A percentile compares a stretch with the other conserved stretches of the same genome.
These are phyloP conservation scores for Pelecanoides urinatrix DNA, from an alignment of 2,113 vertebrate species.

Conservation along the genomic window DNA sequence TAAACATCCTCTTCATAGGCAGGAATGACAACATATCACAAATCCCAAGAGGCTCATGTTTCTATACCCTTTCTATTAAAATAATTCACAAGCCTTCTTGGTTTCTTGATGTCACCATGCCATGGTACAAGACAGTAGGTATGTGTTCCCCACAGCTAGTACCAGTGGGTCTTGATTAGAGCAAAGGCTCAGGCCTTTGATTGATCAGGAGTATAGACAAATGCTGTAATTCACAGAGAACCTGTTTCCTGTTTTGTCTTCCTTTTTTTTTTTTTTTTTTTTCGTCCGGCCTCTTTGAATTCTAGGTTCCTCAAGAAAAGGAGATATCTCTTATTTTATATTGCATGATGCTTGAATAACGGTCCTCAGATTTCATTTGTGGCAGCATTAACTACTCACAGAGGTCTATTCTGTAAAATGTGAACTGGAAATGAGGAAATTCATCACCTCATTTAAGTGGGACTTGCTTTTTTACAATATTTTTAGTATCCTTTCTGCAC, in stretches of 20 bases:
- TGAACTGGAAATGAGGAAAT: not conserved
- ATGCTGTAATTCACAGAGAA: not conserved
- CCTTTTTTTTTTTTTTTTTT: not conserved
- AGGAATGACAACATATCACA: not conserved
- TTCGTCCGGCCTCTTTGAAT: not conserved
- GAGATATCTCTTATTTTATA: not conserved
- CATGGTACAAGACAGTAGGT: not conserved
- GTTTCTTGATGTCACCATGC: not conserved
- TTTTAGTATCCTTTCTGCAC: not conserved
- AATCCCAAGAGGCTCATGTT: not conserved
- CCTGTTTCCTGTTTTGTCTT: not conserved
- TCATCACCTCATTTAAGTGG: not conserved
- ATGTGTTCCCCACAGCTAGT: not conserved
- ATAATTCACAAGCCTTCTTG: not conserved
- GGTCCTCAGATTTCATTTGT: not conserved
- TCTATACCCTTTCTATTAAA: not conserved
- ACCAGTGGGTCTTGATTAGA: not conserved
- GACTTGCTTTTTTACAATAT: not conserved
- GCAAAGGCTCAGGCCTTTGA: not conserved
- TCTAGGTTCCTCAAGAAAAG: not conserved
- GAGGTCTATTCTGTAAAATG: not conserved
- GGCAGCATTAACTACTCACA: not conserved
- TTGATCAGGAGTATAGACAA: not conserved
- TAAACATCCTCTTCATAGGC: not conserved
- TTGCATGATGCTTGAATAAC: not conserved